phyloP scores from a whole-genome alignment of 2,797 vertebrate genomes.

The Channa striata region DNA sequence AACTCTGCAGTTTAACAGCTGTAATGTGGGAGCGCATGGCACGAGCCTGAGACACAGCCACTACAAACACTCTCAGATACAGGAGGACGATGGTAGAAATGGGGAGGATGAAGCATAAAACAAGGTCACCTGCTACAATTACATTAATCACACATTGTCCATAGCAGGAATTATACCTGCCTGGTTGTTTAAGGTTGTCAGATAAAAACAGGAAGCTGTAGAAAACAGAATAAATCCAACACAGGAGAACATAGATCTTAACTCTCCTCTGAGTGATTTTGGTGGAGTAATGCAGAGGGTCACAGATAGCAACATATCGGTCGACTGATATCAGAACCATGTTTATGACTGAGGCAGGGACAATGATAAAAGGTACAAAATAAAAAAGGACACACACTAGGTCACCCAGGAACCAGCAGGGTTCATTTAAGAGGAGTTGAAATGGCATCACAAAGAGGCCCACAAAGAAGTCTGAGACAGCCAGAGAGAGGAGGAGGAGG shows the following conservation, averaged over 20 bases:
- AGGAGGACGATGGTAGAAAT: background rate
- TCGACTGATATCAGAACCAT: too few relatives aligned
- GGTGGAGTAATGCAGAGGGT: conserved; percentile 7
- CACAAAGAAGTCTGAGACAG: conserved; percentile 28
- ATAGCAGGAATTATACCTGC: conserved; percentile 10
- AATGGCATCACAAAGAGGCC: conserved; percentile 13
- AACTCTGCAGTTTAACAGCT: background rate
- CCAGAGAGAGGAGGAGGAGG: conserved; percentile 34
- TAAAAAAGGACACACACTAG: too few relatives aligned
- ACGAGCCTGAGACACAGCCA: conserved; percentile 20
- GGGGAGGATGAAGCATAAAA: background rate
- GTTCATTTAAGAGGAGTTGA: too few relatives aligned
- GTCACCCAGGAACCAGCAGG: too few relatives aligned
- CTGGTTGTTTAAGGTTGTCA: conserved; percentile 5
- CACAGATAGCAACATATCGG: background rate
- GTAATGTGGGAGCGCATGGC: background rate
- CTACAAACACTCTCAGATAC: background rate
- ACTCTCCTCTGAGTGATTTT: conserved; percentile 3
- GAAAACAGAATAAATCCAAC: conserved; percentile 14
- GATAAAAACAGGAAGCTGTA: background rate
- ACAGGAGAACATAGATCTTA: conserved; percentile 12
- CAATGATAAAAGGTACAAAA: too few relatives aligned
- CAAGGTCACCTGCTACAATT: background rate
- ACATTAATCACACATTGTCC: background rate
- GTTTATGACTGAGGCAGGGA: background rate